Evolutionary conservation across 2,888 invertebrate genomes (phyloP).

Genomic region (Napeogenes inachia): DNA sequence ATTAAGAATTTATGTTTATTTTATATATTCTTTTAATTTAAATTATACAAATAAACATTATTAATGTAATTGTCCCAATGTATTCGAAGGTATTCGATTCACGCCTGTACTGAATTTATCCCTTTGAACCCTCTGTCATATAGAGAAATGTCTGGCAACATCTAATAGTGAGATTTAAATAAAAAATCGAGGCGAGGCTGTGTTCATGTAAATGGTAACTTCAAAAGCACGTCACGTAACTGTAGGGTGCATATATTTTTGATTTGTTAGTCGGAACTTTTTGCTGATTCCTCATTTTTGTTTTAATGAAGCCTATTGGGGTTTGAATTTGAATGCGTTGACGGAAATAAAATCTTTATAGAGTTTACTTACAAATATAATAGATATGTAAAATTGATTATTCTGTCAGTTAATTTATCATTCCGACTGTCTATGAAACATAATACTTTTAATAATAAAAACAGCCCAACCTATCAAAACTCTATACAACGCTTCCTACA

Average conservation of each 20-base stretch:
- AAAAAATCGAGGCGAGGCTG: slow-evolving; percentile 72
- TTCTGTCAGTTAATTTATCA: too few relatives aligned
- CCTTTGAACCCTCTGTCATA: slow-evolving; percentile 41
- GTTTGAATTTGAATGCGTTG: slow-evolving; percentile 25
- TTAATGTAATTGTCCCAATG: too few relatives aligned
- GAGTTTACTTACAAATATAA: neutral
- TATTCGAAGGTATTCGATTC: slow-evolving; percentile 37
- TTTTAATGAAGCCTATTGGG: slow-evolving; percentile 31
- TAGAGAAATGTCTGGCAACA: slow-evolving; percentile 63
- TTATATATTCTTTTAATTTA: too few relatives aligned
- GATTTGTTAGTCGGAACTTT: slow-evolving; percentile 72
- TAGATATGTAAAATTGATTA: too few relatives aligned
- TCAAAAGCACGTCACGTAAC: slow-evolving; percentile 68
- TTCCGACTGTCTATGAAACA: too few relatives aligned
- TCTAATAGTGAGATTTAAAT: slow-evolving; percentile 75
- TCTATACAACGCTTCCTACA: slow-evolving; percentile 21
- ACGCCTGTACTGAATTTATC: slow-evolving; percentile 45
- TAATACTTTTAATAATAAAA: too few relatives aligned
- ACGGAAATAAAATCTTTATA: neutral
- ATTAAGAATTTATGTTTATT: too few relatives aligned
- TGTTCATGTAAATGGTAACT: slow-evolving; percentile 66
- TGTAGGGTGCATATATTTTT: slow-evolving; percentile 77
- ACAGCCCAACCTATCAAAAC: neutral
- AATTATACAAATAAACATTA: too few relatives aligned
- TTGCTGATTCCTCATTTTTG: slow-evolving; percentile 44